Conservation (phyloP, 35 echinoderm and acorn worm species). For the Apostichopus parvimensis region DNA sequence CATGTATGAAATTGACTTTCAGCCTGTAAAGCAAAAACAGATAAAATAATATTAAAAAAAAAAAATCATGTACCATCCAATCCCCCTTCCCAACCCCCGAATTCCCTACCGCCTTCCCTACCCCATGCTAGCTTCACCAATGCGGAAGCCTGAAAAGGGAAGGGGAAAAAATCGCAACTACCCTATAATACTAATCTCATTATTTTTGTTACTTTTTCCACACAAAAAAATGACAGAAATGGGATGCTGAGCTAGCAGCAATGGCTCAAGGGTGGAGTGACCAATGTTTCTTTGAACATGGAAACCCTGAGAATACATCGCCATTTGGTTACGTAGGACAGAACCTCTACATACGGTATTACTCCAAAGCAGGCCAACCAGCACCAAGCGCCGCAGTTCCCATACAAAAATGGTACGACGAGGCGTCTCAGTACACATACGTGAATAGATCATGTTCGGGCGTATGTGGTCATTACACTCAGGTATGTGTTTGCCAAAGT, state of each 20-base stretch:
- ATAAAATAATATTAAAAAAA: too few species aligned
- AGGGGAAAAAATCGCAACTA: not conserved
- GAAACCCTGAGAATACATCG: constrained; percentile 37
- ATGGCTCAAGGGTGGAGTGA: constrained; percentile 44
- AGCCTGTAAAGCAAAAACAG: too few species aligned
- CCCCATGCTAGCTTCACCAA: not conserved
- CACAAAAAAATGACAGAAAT: not conserved
- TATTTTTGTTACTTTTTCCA: not conserved
- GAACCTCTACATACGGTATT: constrained; percentile 48
- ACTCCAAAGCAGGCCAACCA: not conserved
- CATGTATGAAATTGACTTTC: too few species aligned
- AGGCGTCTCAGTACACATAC: not conserved
- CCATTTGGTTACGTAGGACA: constrained; percentile 49
- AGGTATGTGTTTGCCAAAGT: not conserved
- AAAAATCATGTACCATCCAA: too few species aligned
- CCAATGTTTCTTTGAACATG: constrained; percentile 40
- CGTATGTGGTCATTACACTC: constrained; percentile 51
- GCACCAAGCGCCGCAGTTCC: not conserved
- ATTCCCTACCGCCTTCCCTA: not conserved
- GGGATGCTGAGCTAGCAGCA: not conserved
- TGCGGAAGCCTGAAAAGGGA: not conserved
- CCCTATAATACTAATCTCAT: not conserved
- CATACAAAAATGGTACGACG: constrained; percentile 33
- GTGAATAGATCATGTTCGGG: not conserved
- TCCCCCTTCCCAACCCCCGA: too few species aligned